Evolutionary conservation across 2,113 vertebrate genomes (phyloP), one percentile per base, ranked within the genome.

Genomic region (Caracal caracal): DNA sequence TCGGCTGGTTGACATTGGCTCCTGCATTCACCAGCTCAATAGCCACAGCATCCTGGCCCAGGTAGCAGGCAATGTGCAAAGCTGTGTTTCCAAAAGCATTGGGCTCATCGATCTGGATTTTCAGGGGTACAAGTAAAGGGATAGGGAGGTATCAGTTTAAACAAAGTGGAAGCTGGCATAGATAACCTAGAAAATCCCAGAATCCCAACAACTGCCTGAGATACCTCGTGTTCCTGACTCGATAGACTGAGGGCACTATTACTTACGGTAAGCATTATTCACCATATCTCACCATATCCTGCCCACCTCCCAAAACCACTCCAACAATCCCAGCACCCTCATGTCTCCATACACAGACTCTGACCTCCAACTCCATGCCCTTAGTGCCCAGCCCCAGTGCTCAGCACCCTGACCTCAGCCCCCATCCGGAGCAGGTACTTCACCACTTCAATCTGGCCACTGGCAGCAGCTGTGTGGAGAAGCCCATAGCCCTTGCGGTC

Each of bases 1-100:
- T 99, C 3, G 99, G 99, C 98, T 99, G 99, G 98, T 99, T 99
- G 90, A 99, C 99, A 75, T 99, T 99, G 97, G 99, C 99, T 20
- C 99, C 99, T 1, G 98, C 99, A 89, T 99, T 99, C 86, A 99
- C 99, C 98, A 99, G 98, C 97, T 99, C 99, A 1, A 98, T 98
- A 94, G 99, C 99, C 98, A 99, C 99, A 0, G 99, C 98, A 76
- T 99, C 99, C 95, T 99, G 99, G 56, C 99, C 99, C 94, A 98
- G 99, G 98, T 99, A 99, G 98, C 99, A 99, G 88, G 99, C 99
- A 53, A 99, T 99, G 98, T 99, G 99, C 97, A 99, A 99, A n/a
- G 99, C 99, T 28, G 99, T 99, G 99, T 99, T 99, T 61, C 99
- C 99, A 51, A 99, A 99, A 61, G 97, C 96, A 12, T 99, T 99